These are phyloP conservation scores for Lepus townsendii DNA, from an alignment of 2,797 vertebrate genomes.

Conservation along the genomic window DNA sequence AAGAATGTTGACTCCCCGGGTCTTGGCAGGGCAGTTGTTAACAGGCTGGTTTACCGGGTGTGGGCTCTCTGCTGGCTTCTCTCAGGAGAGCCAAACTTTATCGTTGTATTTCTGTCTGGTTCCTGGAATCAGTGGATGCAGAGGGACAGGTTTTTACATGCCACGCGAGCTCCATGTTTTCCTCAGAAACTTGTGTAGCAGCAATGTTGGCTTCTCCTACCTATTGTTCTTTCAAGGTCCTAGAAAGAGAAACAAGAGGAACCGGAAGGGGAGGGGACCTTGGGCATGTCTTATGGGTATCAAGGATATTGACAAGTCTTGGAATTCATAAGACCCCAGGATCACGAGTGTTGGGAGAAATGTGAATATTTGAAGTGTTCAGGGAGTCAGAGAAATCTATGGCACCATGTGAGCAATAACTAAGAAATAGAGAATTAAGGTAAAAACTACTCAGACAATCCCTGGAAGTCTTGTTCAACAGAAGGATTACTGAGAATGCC, in stretches of 20 bases:
- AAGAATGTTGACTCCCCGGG: neutral
- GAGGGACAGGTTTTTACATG: neutral
- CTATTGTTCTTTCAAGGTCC: neutral
- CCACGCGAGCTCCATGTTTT: neutral
- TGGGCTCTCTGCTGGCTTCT: neutral
- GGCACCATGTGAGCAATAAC: neutral
- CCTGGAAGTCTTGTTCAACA: neutral
- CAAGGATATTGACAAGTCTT: neutral
- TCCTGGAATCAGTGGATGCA: neutral
- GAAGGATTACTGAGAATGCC: neutral
- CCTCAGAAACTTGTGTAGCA: neutral
- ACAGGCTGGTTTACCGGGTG: fast-evolving
- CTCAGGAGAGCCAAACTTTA: neutral
- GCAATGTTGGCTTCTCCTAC: neutral
- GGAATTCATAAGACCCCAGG: neutral
- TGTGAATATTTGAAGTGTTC: neutral
- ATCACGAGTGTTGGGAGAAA: neutral
- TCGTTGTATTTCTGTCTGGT: neutral
- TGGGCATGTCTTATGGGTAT: too few species aligned
- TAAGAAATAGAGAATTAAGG: neutral
- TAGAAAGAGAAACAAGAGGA: neutral
- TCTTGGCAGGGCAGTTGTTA: neutral
- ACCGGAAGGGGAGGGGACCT: neutral
- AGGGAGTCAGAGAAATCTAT: neutral
- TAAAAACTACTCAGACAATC: neutral